A percentile compares a stretch with the other conserved stretches of the same genome.
These are phyloP conservation scores for Potamarius usumacintae DNA, from an alignment of 2,113 vertebrate genomes.

Conservation along the genomic window DNA sequence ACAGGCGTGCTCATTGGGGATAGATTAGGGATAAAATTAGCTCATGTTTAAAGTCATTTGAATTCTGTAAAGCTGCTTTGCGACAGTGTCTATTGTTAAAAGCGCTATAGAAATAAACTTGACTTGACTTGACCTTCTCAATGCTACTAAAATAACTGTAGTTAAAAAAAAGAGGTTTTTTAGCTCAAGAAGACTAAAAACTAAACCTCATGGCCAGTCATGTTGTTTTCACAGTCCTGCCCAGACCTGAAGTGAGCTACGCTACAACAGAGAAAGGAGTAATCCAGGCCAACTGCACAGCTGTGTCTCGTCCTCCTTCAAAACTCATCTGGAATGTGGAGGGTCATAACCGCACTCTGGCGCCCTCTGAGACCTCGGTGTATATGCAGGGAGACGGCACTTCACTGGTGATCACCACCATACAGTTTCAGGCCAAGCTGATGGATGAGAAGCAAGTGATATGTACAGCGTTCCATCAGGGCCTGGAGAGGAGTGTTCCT, in stretches of 20 bases:
- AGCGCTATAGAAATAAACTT: too few species aligned
- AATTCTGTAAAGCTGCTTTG: too few species aligned
- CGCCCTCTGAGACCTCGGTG: slow-evolving; percentile 49
- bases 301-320: slow-evolving; percentile 49
- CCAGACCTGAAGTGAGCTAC: slow-evolving; percentile 47
- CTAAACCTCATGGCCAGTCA: neutral
- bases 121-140: neutral
- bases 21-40: too few species aligned
- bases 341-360: slow-evolving; percentile 49
- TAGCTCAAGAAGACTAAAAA: neutral
- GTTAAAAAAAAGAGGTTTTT: neutral
- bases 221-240: slow-evolving; percentile 46
- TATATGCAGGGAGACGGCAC: slow-evolving; percentile 69
- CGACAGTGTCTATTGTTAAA: too few species aligned
- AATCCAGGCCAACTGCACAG: slow-evolving; percentile 54
- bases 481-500: slow-evolving; percentile 60
- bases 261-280: slow-evolving; percentile 18
- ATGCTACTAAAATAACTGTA: neutral
- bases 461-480: slow-evolving; percentile 69
- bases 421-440: slow-evolving; percentile 59
- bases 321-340: slow-evolving; percentile 55
- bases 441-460: slow-evolving; percentile 58
- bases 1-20: too few species aligned
- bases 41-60: too few species aligned
- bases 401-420: slow-evolving; percentile 68